Percentiles rank a stretch among this genome's conserved stretches.
Conservation (phyloP, 1,140 invertebrate genomes). For the Wasmannia auropunctata region DNA sequence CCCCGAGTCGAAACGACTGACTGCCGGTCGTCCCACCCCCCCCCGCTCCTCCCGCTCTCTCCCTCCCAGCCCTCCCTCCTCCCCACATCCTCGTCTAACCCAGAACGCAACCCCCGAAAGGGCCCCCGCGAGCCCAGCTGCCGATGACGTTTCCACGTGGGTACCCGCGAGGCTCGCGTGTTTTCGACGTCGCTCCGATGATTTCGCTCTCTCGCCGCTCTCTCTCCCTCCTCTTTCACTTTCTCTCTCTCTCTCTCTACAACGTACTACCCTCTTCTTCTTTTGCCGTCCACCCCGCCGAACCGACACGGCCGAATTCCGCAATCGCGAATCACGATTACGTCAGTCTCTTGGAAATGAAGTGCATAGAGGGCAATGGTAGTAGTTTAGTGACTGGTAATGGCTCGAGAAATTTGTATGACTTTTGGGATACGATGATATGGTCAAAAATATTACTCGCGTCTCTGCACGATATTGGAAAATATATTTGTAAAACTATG, state of each 20-base stretch:
- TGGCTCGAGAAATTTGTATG: neutral
- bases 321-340: slow-evolving; percentile 39
- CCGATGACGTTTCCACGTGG: slow-evolving; percentile 85
- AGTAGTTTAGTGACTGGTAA: slow-evolving; percentile 31
- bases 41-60: too few relatives aligned
- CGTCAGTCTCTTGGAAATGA: slow-evolving; percentile 32
- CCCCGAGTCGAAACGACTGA: slow-evolving; percentile 74
- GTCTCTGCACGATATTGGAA: neutral
- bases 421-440: neutral
- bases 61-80: too few relatives aligned
- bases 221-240: neutral
- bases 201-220: slow-evolving; percentile 67
- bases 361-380: neutral
- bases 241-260: neutral
- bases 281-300: neutral
- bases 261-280: slow-evolving; percentile 11
- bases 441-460: neutral
- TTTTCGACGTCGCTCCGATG: slow-evolving; percentile 83
- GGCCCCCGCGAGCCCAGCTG: slow-evolving; percentile 82
- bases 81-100: slow-evolving; percentile 64
- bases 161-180: slow-evolving; percentile 83
- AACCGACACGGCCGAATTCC: slow-evolving; percentile 10
- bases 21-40: slow-evolving; percentile 66
- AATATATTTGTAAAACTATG: neutral
- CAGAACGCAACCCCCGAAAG: slow-evolving; percentile 65